A percentile compares a stretch with the other conserved stretches of the same genome.
These are phyloP conservation scores for Poeciliopsis prolifica DNA, from an alignment of 2,113 vertebrate genomes.

Conservation along the genomic window DNA sequence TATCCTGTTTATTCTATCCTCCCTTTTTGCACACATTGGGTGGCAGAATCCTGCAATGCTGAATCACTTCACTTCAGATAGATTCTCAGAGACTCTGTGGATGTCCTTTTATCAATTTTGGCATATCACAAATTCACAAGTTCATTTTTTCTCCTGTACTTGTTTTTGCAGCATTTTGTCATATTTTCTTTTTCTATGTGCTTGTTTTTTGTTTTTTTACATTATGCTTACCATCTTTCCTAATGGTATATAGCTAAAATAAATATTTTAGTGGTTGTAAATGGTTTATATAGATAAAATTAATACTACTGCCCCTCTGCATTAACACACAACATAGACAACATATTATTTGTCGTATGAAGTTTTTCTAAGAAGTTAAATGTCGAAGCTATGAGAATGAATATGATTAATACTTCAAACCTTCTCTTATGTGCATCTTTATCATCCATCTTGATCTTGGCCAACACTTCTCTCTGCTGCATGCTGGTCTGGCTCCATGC, in stretches of 20 bases:
- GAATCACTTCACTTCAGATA: too few species aligned
- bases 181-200: too few species aligned
- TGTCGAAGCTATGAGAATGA: neutral
- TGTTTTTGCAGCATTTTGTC: too few species aligned
- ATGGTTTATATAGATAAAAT: neutral
- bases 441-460: slow-evolving; percentile 40
- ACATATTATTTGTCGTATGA: neutral
- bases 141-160: too few species aligned
- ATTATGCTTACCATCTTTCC: neutral
- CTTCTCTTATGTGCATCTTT: slow-evolving; percentile 33
- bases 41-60: too few species aligned
- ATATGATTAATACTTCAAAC: neutral
- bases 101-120: too few species aligned
- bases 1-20: too few species aligned
- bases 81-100: too few species aligned
- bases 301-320: neutral
- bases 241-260: neutral
- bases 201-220: neutral
- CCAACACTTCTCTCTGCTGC: slow-evolving; percentile 17
- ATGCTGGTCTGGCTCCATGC: slow-evolving; percentile 14
- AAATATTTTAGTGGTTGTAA: neutral
- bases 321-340: neutral
- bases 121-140: too few species aligned
- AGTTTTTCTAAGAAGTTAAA: neutral
- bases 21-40: too few species aligned